Conservation (phyloP, 2,797 vertebrate species). For the Anolis apletophallus region DNA sequence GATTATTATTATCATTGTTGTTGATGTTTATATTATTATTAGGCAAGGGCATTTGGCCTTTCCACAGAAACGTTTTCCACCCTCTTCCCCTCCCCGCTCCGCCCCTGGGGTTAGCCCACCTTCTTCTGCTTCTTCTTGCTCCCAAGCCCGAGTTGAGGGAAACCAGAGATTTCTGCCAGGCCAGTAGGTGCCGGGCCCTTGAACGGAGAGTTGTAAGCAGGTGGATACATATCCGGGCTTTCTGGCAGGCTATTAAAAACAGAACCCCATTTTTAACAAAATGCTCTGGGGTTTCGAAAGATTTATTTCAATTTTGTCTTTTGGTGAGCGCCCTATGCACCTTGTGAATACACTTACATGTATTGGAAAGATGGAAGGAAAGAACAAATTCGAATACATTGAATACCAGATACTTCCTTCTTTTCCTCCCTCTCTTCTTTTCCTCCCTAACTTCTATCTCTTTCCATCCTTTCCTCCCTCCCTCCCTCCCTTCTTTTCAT, state of each 20-base stretch:
- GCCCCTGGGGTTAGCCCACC: too few species aligned
- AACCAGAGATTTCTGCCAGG: background rate
- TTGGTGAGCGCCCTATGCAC: background rate
- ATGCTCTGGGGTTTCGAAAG: background rate
- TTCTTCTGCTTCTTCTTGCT: too few species aligned
- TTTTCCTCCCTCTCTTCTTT: too few species aligned
- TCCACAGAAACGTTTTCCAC: background rate
- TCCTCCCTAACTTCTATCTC: too few species aligned
- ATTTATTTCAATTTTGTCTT: slow-evolving; percentile 8
- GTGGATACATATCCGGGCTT: slow-evolving; percentile 4
- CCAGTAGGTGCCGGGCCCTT: background rate
- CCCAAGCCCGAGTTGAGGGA: background rate
- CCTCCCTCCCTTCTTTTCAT: too few species aligned
- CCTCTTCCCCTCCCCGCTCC: too few species aligned
- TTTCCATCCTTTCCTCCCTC: too few species aligned
- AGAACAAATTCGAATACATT: too few species aligned
- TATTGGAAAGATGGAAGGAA: too few species aligned
- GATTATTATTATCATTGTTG: background rate
- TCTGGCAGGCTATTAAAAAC: slow-evolving; percentile 8
- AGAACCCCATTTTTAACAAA: background rate
- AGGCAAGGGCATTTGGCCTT: background rate
- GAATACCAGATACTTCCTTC: too few species aligned
- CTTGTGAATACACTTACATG: too few species aligned
- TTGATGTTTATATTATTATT: background rate
- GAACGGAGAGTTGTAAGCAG: slow-evolving; percentile 6